Percentiles rank a stretch among this genome's conserved stretches.
These are phyloP conservation scores for Panzeria rudis DNA, from an alignment of 2,888 invertebrate genomes.

Conservation along the genomic window DNA sequence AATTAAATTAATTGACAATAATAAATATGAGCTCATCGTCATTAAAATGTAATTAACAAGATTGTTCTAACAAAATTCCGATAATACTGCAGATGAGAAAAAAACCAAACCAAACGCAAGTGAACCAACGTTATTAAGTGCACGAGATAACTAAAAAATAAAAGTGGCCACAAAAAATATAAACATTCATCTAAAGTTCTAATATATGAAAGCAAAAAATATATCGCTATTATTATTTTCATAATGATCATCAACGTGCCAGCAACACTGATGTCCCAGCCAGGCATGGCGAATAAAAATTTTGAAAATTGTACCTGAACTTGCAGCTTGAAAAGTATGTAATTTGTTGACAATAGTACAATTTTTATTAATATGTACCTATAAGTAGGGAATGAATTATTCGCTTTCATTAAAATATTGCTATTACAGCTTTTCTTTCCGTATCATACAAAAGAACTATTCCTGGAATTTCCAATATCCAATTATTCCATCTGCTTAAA, in stretches of 20 bases:
- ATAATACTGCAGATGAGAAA: conserved; percentile 11
- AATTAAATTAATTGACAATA: neutral
- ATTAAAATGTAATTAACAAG: neutral
- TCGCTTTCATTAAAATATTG: no score
- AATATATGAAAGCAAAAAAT: conserved; percentile 34
- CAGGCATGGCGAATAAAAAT: neutral
- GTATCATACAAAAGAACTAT: no score
- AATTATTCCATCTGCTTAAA: no score
- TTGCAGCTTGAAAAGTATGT: no score
- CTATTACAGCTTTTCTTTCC: no score
- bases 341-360: no score
- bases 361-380: no score
- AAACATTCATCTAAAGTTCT: conserved; percentile 47
- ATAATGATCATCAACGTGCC: conserved; percentile 39
- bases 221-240: conserved; percentile 23
- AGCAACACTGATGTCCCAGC: neutral
- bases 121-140: conserved; percentile 65
- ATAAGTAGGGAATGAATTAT: no score
- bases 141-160: conserved; percentile 70
- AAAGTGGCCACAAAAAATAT: conserved; percentile 59
- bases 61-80: conserved; percentile 6
- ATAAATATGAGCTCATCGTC: neutral
- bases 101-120: conserved; percentile 20
- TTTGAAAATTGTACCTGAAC: neutral
- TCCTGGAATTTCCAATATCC: no score